Base-by-base conservation (phyloP, 2,888 invertebrate genomes). In the Pyrochroa serraticornis region DNA sequence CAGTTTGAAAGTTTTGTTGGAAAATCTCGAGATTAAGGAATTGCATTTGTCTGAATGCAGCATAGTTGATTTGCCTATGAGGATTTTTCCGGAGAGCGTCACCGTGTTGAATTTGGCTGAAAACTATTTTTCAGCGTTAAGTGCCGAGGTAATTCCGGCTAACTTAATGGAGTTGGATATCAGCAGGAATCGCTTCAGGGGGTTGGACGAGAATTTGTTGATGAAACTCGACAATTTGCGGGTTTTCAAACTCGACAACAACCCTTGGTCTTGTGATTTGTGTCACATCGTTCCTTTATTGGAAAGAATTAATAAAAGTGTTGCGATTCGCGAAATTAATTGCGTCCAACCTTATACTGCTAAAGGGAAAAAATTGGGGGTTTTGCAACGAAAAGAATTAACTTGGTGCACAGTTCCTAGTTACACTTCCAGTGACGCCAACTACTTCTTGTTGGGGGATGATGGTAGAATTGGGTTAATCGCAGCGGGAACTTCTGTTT, bases 181-280 rank as follows among this genome's bases (percentile, higher is more conserved):
- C 67, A 90, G 90, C 8, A 81, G 85, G 64, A 93, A 93, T 78
- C 82, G 84, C 70, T 81, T 92, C 68, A 82, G 86, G 60, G 86
- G 87, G 36, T 79, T 90, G 42, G 84, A 84, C 52, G 78, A 82
- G 31, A 79, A 82, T 1, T 75, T 81, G 12, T 74, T 87, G n/a
- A 63, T 66, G 12, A 65, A 63, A 39, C 64, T 78, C 3, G 75
- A 77, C 46, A 63, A 60, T n/a, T 59, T 74, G 13, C 62, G 62
- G 33, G 58, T 53, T 33, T 56, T 77, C 32, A 80, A 82, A 67
- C 75, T 90, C 58, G 81, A 84, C 14, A 81, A 81, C 48, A 90
- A 90, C 73, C 83, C 82, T 9, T 90, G 88, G 88, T 82, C 84
- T 7, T 90, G 90, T 71, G 87, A 89, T 72, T 82, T 85, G 65